Percentiles rank a stretch among this genome's conserved stretches.
Conservation (phyloP, 1,140 invertebrate species). For the Drosophila ohnishii region DNA sequence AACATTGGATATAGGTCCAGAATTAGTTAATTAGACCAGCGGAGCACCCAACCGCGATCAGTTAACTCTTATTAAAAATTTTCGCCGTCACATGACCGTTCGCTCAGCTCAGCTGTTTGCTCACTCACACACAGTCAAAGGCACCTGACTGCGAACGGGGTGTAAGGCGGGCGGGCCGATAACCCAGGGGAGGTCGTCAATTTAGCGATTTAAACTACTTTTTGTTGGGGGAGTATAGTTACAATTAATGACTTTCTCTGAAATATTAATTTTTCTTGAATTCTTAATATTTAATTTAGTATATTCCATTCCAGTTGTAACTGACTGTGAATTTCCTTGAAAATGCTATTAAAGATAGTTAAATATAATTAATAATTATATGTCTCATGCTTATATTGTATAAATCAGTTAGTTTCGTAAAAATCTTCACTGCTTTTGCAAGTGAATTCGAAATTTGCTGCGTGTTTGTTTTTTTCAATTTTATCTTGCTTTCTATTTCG, state of each 20-base stretch:
- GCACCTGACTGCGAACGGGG: slow-evolving; percentile 70
- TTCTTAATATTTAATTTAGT: background rate
- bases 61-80: slow-evolving; percentile 63
- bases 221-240: slow-evolving; percentile 10
- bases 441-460: background rate
- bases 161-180: slow-evolving; percentile 33
- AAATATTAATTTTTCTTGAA: background rate
- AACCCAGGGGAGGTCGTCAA: slow-evolving; percentile 19
- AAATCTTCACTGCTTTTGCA: background rate
- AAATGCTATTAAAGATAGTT: background rate
- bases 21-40: background rate
- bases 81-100: slow-evolving; percentile 73
- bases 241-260: background rate
- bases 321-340: too few relatives aligned
- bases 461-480: slow-evolving; percentile 2
- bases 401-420: background rate
- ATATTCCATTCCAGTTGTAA: background rate
- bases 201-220: slow-evolving; percentile 26
- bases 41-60: slow-evolving; percentile 7
- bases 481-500: background rate
- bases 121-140: slow-evolving; percentile 56
- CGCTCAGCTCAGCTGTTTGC: slow-evolving; percentile 71
- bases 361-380: background rate
- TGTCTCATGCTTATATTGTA: background rate
- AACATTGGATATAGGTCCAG: background rate